Base-by-base conservation (phyloP, 2,797 vertebrate species). In the Danio albolineatus region DNA sequence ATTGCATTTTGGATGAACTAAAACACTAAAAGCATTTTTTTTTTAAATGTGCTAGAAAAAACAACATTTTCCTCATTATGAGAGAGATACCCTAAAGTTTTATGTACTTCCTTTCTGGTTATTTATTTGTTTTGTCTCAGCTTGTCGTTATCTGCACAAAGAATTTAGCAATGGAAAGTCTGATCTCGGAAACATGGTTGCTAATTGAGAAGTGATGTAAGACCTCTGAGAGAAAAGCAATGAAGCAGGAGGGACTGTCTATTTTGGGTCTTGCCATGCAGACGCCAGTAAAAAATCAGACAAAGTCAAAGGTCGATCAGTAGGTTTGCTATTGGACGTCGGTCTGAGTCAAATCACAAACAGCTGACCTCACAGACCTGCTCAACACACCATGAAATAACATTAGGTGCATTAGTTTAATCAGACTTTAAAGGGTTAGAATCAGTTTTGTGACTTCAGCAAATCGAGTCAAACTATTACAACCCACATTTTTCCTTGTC, bases 121-220 rank as follows among this genome's bases (percentile, higher is more conserved):
- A 28, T 28, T 28, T 28, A 28, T 28, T 28, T 28, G 28, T 28
- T 28, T 28, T 1, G 28, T 3, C 28, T 28, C 28, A 28, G 28
- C 28, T 28, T 28, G 28, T 28, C 28, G 28, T 49, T 39, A 76
- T 44, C 80, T 82, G 79, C 64, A 76, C 48, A 80, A 82, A 82
- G 39, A 51, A 76, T 78, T 85, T 73, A 73, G 60, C 28, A 28
- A 7, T 73, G 80, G 83, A 86, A 85, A 75, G 65, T 72, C 46
- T 76, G 70, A 86, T 67, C 36, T 38, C 28, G 39, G 10, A 49
- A 82, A 49, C 53, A 72, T 64, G 44, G 21, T 14, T 67, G 65
- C 49, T 81, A 83, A 85, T 76, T 73, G 64, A 14, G 43, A 80
- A 66, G 51, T 62, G 71, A 78, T 65, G 54, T n/a, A 53, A 62